These are phyloP conservation scores for Calliphora vomitoria DNA, from an alignment of 2,888 invertebrate genomes.

Conservation along the genomic window DNA sequence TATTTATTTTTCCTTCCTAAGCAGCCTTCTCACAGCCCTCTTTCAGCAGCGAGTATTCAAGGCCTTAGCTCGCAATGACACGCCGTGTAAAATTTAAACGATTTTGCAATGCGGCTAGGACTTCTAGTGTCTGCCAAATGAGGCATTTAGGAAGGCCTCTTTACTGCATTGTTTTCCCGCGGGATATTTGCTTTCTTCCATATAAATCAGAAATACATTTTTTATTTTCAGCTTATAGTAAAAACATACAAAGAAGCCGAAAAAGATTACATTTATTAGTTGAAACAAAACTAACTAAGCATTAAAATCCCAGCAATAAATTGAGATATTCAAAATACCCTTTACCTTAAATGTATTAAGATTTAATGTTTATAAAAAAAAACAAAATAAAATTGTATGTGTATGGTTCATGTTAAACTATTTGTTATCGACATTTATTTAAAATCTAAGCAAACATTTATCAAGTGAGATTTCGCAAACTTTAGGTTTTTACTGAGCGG, in stretches of 20 bases:
- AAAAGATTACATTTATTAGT: background rate
- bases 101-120: no score
- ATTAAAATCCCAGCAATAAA: conserved; percentile 11
- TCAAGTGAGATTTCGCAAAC: no score
- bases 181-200: background rate
- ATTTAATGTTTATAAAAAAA: background rate
- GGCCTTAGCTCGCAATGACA: no score
- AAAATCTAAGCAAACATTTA: no score
- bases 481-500: no score
- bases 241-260: background rate
- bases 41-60: no score
- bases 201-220: background rate
- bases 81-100: no score
- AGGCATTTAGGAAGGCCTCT: no score
- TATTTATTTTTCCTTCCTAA: no score
- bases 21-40: no score
- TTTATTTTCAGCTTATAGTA: background rate
- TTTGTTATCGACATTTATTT: background rate
- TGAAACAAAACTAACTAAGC: background rate
- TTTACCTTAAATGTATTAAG: background rate
- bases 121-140: no score
- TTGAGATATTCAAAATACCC: background rate
- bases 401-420: background rate
- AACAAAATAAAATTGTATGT: background rate
- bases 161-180: no score